Conservation (phyloP, 2,113 vertebrate species). For the Rostratula benghalensis region DNA sequence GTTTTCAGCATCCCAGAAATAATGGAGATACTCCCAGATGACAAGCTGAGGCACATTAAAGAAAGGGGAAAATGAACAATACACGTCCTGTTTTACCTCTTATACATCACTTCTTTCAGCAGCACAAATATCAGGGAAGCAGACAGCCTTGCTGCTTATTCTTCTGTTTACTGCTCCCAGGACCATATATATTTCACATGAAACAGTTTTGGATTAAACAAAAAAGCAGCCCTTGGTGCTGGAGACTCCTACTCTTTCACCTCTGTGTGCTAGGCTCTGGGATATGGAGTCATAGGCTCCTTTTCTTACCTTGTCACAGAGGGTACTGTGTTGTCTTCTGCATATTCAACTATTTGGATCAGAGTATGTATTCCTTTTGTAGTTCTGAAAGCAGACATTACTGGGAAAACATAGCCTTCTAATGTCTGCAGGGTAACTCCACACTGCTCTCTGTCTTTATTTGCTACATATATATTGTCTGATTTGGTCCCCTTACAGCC, state of each 20-base stretch:
- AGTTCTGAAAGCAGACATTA: background rate
- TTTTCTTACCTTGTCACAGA: background rate
- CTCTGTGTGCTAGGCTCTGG: background rate
- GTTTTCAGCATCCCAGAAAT: background rate
- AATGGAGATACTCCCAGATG: constrained; percentile 13
- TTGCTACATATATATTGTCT: background rate
- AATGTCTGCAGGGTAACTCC: background rate
- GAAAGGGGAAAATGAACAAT: background rate
- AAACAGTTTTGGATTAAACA: background rate
- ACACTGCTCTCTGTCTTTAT: background rate
- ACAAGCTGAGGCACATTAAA: background rate
- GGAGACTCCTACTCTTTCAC: background rate
- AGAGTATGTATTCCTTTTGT: background rate
- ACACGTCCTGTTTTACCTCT: background rate
- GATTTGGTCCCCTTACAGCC: background rate
- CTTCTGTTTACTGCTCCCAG: background rate
- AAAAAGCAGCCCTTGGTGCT: background rate
- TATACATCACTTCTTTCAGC: background rate
- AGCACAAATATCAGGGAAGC: background rate
- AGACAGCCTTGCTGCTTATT: background rate
- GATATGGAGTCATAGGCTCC: background rate
- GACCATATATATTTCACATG: background rate
- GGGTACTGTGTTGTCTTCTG: background rate
- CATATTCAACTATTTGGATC: background rate
- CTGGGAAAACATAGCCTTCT: background rate